Base-by-base conservation (phyloP, 2,797 vertebrate genomes). In the Lepidocolaptes lacrymiger region DNA sequence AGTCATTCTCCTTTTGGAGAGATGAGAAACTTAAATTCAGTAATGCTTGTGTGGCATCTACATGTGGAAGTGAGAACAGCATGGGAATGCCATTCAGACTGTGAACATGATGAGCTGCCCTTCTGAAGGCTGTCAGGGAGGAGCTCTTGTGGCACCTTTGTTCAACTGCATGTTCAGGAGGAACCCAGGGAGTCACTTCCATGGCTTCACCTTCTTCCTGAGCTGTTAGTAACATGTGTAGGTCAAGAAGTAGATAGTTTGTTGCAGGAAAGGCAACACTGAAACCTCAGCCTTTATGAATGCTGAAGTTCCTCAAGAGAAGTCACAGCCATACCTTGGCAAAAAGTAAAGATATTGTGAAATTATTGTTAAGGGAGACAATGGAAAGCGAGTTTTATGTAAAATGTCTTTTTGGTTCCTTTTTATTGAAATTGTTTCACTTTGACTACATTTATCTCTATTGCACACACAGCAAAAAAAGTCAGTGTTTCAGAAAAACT, bases 101-200 rank as follows among this genome's bases (percentile, higher is more conserved):
- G 4, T 26, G 39, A 81, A 39, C 10, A 5, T 6, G 28, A 56
- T 0, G 0, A 80, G 22, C 18, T 69, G 15, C 36, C 19, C 26
- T 80, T 39, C 49, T 23, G 39, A 39, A 81, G 32, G 14, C 66
- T 71, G 27, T 21, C 66, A 81, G 15, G 21, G n/a, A 63, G 44
- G 21, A 64, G 6, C 28, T 77, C 22, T 18, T 48, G 13, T 34
- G 56, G 36, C 23, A n/a, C 16, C 18, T 67, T 49, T 1, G 0
- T 48, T 71, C 36, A 32, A 49, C 15, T 41, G 14, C 21, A 28
- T 0, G 0, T 24, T 41, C 44, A 21, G 36, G 18, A 68, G 27
- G 19, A 93, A 20, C 11, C 9, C 10, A 37, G n/a, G 12, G 23
- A 63, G 9, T 32, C 24, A 37, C 2, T 3, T 67, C 39, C 8